Base-by-base conservation (phyloP, 2,888 invertebrate genomes). In the Margaritifera margaritifera region DNA sequence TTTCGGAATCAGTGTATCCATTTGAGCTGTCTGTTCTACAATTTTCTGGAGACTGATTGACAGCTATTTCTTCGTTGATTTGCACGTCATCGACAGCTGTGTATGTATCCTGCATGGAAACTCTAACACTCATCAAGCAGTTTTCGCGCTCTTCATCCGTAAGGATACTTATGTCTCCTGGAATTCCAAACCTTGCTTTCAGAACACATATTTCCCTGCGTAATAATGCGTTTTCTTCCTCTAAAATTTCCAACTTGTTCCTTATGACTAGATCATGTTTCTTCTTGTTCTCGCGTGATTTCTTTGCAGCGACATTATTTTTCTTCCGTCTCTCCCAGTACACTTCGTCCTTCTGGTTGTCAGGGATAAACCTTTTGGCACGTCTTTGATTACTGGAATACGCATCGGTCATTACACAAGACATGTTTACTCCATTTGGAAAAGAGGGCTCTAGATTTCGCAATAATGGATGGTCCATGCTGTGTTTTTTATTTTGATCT, bases 281-380 rank as follows among this genome's bases (percentile, higher is more conserved):
- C 8, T 81, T 68, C 55, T 80, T 85, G 65, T 80, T 83, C 71
- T 85, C 83, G 1, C 86, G 75, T 0, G 86, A 86, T 55, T 77
- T 76, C 52, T 81, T 83, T 6, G 86, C 86, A 8, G 86, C 80
- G 51, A 80, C 69, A 66, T 86, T 86, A 69, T 86, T 86, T 19
- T 80, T 75, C 64, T 81, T 80, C 22, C 86, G 72, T 65, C 79
- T 84, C 66, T 81, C 82, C 84, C 84, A 85, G 70, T 85, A 85
- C 55, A 64, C 69, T 2, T 79, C 78, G 62, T 84, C 84, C 67
- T 85, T 85, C 19, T 81, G 76, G 1, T 70, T 68, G 20, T 82
- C 82, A 0, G 85, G 84, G 1, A 83, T 75, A 19, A 68, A 31
- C 22, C 80, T 71, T 69, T 84, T 85, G 18, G 70, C 69, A 18